Percentiles rank a stretch among this genome's conserved stretches.
These are phyloP conservation scores for Procavia capensis DNA, from an alignment of 2,113 vertebrate genomes.

Conservation along the genomic window DNA sequence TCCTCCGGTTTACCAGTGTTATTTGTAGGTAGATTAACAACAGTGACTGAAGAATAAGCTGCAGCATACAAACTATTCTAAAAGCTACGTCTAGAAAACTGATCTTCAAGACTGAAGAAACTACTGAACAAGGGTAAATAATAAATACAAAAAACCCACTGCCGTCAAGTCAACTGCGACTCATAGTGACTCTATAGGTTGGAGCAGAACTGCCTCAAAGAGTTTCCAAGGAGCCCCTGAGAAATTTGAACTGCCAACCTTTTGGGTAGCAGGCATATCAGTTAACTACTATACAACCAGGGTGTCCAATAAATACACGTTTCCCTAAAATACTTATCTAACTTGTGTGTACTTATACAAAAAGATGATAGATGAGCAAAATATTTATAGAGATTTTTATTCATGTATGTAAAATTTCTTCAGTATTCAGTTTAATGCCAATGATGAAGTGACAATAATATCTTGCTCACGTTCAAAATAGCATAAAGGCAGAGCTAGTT, in stretches of 20 bases:
- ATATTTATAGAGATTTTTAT: background rate
- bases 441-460: background rate
- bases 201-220: too few species aligned
- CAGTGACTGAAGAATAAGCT: background rate
- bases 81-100: background rate
- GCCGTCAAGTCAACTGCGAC: too few species aligned
- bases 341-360: background rate
- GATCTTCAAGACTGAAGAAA: background rate
- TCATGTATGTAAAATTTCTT: background rate
- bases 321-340: background rate
- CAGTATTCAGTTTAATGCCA: background rate
- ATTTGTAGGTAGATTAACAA: slow-evolving; percentile 55
- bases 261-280: too few species aligned
- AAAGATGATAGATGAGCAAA: background rate
- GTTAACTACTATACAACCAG: too few species aligned
- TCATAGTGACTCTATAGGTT: too few species aligned
- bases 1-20: background rate
- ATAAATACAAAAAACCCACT: too few species aligned
- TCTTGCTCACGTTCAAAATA: background rate
- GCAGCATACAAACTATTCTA: background rate
- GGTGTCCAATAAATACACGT: background rate
- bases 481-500: background rate
- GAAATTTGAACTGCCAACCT: too few species aligned
- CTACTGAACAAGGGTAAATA: background rate
- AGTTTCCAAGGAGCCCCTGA: too few species aligned